These are phyloP conservation scores for Grantiella picta DNA, from an alignment of 2,113 vertebrate species.

Conservation along the genomic window DNA sequence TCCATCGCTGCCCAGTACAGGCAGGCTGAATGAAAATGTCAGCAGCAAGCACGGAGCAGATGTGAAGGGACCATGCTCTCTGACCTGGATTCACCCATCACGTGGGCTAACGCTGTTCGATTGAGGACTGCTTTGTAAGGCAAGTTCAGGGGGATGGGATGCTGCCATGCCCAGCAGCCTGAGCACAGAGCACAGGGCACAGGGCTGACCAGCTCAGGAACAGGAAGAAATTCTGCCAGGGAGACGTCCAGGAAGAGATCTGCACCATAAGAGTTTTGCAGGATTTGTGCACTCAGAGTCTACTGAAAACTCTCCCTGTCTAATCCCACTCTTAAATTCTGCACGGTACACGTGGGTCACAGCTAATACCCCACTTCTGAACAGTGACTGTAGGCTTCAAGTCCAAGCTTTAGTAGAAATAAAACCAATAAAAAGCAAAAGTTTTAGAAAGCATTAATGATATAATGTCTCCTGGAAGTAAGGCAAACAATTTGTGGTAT, in stretches of 20 bases:
- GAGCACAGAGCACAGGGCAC: background rate
- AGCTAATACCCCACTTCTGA: background rate
- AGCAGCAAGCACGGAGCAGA: conserved; percentile 72
- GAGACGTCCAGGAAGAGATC: background rate
- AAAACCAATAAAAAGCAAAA: background rate
- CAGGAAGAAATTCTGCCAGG: background rate
- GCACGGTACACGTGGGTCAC: background rate
- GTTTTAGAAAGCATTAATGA: background rate
- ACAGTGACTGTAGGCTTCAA: background rate
- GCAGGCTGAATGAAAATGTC: conserved; percentile 73
- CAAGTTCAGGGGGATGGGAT: conserved; percentile 39
- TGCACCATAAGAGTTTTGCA: background rate
- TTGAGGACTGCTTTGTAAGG: background rate
- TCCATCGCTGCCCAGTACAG: conserved; percentile 69
- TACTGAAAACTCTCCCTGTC: background rate
- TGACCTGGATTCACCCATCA: conserved; percentile 59
- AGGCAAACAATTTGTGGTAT: background rate
- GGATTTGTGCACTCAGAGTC: background rate
- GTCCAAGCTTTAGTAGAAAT: background rate
- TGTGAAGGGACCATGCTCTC: conserved; percentile 63
- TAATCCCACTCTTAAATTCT: background rate
- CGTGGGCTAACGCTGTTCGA: background rate
- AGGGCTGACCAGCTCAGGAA: background rate
- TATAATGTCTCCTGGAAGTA: background rate
- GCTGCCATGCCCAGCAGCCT: background rate